phyloP scores from a whole-genome alignment of 37 sponge, comb jelly and placozoan species.

The Crambe crambe region DNA sequence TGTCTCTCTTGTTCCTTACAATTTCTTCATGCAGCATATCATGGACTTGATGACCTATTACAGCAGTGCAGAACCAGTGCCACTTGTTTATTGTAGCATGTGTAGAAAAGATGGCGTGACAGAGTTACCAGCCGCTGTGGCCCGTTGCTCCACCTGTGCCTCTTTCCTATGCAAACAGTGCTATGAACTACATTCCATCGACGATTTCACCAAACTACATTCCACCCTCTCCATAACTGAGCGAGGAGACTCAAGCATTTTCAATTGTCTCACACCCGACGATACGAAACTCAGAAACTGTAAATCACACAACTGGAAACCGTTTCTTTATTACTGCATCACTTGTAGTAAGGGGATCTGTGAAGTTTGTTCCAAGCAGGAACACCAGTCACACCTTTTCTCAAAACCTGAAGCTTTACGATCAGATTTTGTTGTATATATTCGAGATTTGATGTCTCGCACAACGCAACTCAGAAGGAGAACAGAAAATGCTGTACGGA shows the following conservation, averaged over 20 bases:
- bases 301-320: constrained; percentile 37
- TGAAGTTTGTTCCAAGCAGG: constrained; percentile 29
- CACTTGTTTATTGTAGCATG: constrained; percentile 42
- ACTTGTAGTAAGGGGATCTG: constrained; percentile 58
- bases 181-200: constrained; percentile 50
- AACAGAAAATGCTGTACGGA: constrained; percentile 17
- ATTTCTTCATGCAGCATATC: constrained; percentile 58
- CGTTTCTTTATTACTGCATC: constrained; percentile 27
- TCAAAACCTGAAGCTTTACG: constrained; percentile 32
- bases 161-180: constrained; percentile 49
- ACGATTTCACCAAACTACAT: constrained; percentile 55
- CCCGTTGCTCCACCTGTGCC: constrained; percentile 48
- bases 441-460: constrained; percentile 25
- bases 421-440: constrained; percentile 28
- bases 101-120: constrained; percentile 43
- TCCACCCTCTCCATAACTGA: constrained; percentile 51
- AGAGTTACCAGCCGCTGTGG: constrained; percentile 40
- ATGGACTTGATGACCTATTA: constrained; percentile 62
- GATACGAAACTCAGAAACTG: constrained; percentile 35
- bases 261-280: constrained; percentile 33
- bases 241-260: constrained; percentile 8
- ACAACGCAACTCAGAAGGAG: constrained; percentile 14
- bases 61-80: constrained; percentile 56
- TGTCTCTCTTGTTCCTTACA: constrained; percentile 25
- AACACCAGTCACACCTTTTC: constrained; percentile 36